Evolutionary conservation across 2,888 invertebrate genomes (phyloP), one percentile per base, ranked within the genome.

Genomic region (Onthophagus sagittarius): DNA sequence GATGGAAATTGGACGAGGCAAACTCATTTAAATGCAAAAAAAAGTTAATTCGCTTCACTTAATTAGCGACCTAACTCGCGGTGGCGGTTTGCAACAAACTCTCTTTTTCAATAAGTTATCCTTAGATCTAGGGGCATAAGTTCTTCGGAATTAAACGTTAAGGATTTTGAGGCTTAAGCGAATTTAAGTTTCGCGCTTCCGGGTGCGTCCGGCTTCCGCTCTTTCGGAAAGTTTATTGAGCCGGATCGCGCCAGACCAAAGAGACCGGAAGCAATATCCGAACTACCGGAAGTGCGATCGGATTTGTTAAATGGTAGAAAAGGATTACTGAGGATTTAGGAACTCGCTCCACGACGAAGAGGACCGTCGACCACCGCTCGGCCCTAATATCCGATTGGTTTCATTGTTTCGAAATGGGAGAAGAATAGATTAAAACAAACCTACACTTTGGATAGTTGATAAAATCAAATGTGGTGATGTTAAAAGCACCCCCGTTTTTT

Each of bases 301-400:
- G 83, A 83, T 84, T 83, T 83, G 82, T 80, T 83, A 83, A 84
- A 83, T 82, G 81, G 82, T 81, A 81, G 81, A 82, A 81, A 81
- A 81, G 80, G 83, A 83, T 83, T 83, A 83, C 79, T 81, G 79
- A 75, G 80, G 82, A 81, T 81, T 79, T 67, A 62, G 72, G 53
- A 71, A 62, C 70, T 62, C 69, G n/a, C 15, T 32, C 67, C 11
- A 32, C 64, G 32, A 23, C 15, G 15, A n/a, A 23, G 23, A 23
- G 31, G 23, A 67, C 67, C 67, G 23, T 23, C 67, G 67, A 67
- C 70, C 33, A 13, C 39, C 9, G n/a, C 67, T 67, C 23, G 31
- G n/a, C 31, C 67, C 31, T 23, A 31, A 15, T 32, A 15, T 13
- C 23, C 23, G 32, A n/a, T 67, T 23, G 31, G 23, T 67, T 13